A percentile compares a stretch with the other conserved stretches of the same genome.
These are phyloP conservation scores for Phymanthus crucifer DNA, from an alignment of 92 coral and sea anemone species.

Conservation along the genomic window DNA sequence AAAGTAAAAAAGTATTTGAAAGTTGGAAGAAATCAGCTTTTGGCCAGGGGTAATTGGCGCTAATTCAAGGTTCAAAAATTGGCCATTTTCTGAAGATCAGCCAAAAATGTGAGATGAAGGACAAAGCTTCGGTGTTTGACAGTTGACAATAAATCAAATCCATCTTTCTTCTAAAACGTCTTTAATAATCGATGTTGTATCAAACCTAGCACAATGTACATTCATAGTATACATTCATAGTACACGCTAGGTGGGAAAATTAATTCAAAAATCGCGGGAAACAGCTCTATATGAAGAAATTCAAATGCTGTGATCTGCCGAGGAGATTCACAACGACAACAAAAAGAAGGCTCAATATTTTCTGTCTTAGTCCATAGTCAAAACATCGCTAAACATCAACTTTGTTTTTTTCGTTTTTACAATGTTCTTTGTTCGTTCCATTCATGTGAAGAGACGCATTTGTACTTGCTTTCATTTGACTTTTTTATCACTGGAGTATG, in stretches of 20 bases:
- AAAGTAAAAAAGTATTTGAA: background rate
- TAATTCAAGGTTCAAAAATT: background rate
- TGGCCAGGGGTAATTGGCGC: background rate
- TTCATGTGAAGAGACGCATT: slow-evolving; percentile 18
- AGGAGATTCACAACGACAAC: background rate
- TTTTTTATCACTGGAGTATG: background rate
- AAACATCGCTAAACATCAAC: slow-evolving; percentile 8
- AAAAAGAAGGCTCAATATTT: background rate
- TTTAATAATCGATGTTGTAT: background rate
- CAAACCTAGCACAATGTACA: background rate
- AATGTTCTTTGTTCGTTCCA: slow-evolving; percentile 4
- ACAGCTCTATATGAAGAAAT: background rate
- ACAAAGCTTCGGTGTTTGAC: background rate
- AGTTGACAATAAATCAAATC: background rate
- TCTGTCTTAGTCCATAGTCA: slow-evolving; percentile 9
- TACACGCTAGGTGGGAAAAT: background rate
- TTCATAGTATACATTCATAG: background rate
- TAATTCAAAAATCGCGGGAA: background rate
- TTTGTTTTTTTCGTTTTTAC: background rate
- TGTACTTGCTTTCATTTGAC: slow-evolving; percentile 3
- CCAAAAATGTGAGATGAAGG: background rate
- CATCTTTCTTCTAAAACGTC: background rate
- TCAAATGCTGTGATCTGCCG: background rate
- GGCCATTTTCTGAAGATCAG: background rate
- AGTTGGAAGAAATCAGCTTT: background rate